These are phyloP conservation scores for Motacilla tschutschensis DNA, from an alignment of 2,113 vertebrate genomes.

Conservation along the genomic window DNA sequence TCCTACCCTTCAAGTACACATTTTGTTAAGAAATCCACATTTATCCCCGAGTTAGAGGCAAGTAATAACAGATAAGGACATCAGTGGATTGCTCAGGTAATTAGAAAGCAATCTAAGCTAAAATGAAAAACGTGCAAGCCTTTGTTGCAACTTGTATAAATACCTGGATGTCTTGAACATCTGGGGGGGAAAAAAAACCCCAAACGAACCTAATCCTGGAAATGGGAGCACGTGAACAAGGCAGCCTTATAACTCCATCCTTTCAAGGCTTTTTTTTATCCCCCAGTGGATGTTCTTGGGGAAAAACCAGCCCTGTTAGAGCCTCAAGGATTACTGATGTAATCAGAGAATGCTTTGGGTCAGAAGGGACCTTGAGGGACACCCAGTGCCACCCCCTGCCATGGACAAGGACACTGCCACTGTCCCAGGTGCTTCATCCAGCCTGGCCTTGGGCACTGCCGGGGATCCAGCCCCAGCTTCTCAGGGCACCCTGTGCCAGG, in stretches of 20 bases:
- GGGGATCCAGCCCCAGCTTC: neutral
- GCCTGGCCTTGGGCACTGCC: rapidly evolving
- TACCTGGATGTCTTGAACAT: neutral
- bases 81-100: neutral
- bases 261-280: neutral
- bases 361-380: neutral
- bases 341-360: neutral
- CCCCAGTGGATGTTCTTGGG: neutral
- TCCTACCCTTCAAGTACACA: neutral
- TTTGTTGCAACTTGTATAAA: neutral
- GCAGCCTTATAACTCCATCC: neutral
- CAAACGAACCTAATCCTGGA: neutral
- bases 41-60: neutral
- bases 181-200: too few relatives aligned
- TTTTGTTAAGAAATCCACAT: neutral
- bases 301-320: neutral
- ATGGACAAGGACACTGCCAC: neutral
- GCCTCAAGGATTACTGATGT: neutral
- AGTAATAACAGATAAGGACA: neutral
- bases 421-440: neutral
- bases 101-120: neutral
- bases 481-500: neutral
- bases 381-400: neutral
- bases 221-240: neutral
- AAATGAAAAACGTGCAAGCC: neutral